Percentiles rank a stretch among this genome's conserved stretches.
These are phyloP conservation scores for Zaprionus davidi DNA, from an alignment of 1,140 invertebrate genomes.

Conservation along the genomic window DNA sequence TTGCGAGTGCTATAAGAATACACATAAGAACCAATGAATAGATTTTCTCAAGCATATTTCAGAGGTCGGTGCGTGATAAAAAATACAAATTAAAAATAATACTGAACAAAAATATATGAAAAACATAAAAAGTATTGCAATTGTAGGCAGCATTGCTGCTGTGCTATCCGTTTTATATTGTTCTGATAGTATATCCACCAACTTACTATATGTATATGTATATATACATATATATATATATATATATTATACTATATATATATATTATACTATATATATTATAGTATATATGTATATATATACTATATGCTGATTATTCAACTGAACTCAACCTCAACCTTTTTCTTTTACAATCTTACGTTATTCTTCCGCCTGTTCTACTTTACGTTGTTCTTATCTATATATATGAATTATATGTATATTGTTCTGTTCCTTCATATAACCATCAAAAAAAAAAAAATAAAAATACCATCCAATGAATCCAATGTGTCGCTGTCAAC, in stretches of 20 bases:
- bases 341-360: slow-evolving; percentile 30
- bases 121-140: slow-evolving; percentile 30
- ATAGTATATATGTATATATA: too few species aligned
- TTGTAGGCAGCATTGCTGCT: slow-evolving; percentile 33
- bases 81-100: slow-evolving; percentile 40
- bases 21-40: slow-evolving; percentile 75
- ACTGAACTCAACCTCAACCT: slow-evolving; percentile 19
- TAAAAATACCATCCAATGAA: slow-evolving; percentile 31
- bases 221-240: slow-evolving; percentile 32
- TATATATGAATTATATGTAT: slow-evolving; percentile 37
- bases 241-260: too few species aligned
- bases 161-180: slow-evolving; percentile 38
- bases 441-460: slow-evolving; percentile 45
- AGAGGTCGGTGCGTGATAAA: slow-evolving; percentile 80
- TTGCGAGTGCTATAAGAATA: slow-evolving; percentile 50
- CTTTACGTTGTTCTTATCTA: slow-evolving; percentile 57
- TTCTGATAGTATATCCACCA: slow-evolving; percentile 47
- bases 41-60: slow-evolving; percentile 84
- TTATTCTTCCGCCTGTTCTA: slow-evolving; percentile 47
- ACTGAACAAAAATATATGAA: slow-evolving; percentile 26
- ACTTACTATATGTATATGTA: slow-evolving; percentile 55
- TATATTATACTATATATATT: slow-evolving; percentile 21
- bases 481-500: slow-evolving; percentile 31
- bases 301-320: slow-evolving; percentile 47
- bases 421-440: slow-evolving; percentile 62